Conservation (phyloP, 2,113 vertebrate species). For the Phaethornis superciliosus region DNA sequence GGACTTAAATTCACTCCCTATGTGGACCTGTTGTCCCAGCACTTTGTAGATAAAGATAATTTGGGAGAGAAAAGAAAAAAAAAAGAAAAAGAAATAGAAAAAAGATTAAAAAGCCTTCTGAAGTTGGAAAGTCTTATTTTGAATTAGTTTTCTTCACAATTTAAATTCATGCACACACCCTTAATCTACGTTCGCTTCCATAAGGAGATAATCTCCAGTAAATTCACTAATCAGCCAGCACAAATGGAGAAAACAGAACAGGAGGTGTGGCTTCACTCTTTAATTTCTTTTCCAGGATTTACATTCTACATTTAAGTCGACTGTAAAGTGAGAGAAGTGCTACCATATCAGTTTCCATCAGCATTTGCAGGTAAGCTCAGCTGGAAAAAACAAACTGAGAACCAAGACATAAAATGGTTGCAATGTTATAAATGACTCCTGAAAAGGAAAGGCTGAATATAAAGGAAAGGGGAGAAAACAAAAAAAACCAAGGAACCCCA, state of each 20-base stretch:
- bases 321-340: background rate
- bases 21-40: background rate
- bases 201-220: conserved; percentile 35
- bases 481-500: background rate
- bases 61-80: too few relatives aligned
- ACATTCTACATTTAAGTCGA: background rate
- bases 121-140: background rate
- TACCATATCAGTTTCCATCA: background rate
- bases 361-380: background rate
- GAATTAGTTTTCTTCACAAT: background rate
- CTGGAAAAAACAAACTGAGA: background rate
- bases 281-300: conserved; percentile 11
- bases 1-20: background rate
- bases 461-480: background rate
- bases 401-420: background rate
- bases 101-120: background rate
- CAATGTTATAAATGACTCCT: background rate
- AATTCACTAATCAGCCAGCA: background rate
- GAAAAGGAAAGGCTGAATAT: background rate
- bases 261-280: background rate
- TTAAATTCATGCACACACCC: conserved; percentile 23
- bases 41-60: background rate
- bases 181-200: conserved; percentile 35
- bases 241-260: background rate
- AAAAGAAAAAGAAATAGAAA: too few relatives aligned